Evolutionary conservation across 2,797 vertebrate species (phyloP).

Genomic region (Aselliscus stoliczkanus): DNA sequence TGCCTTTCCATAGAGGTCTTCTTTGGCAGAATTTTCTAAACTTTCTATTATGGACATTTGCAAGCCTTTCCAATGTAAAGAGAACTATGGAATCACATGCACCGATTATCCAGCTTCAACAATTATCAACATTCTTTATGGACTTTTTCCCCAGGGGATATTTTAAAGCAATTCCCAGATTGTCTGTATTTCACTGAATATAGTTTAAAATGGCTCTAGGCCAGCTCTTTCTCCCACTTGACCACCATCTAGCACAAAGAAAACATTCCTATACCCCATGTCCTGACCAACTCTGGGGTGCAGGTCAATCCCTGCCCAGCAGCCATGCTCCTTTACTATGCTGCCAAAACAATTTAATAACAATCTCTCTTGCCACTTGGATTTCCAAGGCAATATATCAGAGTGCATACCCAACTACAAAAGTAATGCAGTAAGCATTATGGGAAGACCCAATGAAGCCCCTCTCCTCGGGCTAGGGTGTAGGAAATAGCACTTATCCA

Average conservation of each 20-base stretch:
- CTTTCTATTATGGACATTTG: background rate
- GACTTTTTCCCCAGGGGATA: background rate
- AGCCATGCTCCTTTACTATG: background rate
- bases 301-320: background rate
- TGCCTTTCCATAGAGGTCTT: background rate
- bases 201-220: background rate
- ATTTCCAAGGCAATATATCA: background rate
- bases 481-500: background rate
- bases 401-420: background rate
- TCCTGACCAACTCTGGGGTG: background rate
- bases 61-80: background rate
- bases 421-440: background rate
- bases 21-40: background rate
- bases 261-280: background rate
- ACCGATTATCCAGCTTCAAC: background rate
- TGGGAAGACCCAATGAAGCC: background rate
- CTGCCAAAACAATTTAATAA: background rate
- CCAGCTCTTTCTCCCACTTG: background rate
- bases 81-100: background rate
- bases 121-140: background rate
- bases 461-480: background rate
- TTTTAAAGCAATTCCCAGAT: constrained; percentile 5
- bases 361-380: background rate
- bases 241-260: background rate
- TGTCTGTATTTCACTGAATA: background rate